These are phyloP conservation scores for Pristionchus fissidentatus DNA, from an alignment of 2,888 invertebrate genomes.

Conservation along the genomic window DNA sequence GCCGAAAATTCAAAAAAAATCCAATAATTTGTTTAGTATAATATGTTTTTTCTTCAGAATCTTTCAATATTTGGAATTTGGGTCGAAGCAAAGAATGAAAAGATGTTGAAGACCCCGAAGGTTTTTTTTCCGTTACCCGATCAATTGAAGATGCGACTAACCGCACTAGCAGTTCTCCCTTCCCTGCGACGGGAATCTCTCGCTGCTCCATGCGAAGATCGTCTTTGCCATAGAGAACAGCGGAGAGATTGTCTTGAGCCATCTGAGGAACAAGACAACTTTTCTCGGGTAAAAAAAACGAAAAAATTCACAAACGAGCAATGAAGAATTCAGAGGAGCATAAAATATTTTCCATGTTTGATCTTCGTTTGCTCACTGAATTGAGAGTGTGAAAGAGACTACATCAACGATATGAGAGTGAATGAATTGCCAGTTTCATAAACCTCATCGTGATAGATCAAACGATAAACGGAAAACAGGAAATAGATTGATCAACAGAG, in stretches of 20 bases:
- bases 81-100: not conserved
- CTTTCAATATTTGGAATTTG: not conserved
- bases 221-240: constrained; percentile 61
- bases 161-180: constrained; percentile 56
- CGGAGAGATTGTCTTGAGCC: constrained; percentile 59
- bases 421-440: too few relatives aligned
- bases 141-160: not conserved
- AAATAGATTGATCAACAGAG: not conserved
- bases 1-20: too few relatives aligned
- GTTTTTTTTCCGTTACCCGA: not conserved
- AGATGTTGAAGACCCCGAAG: not conserved
- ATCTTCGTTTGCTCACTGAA: too few relatives aligned
- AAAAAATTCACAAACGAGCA: not conserved
- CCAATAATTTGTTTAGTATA: too few relatives aligned
- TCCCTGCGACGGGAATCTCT: constrained; percentile 55
- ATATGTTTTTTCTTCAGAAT: not conserved
- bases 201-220: constrained; percentile 62
- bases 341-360: too few relatives aligned
- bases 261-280: not conserved
- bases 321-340: too few relatives aligned
- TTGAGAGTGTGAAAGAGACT: too few relatives aligned
- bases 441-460: too few relatives aligned
- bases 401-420: too few relatives aligned
- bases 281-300: not conserved
- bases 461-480: too few relatives aligned